Percentiles rank a stretch among this genome's conserved stretches.
These are phyloP conservation scores for Trichechus manatus DNA, from an alignment of 2,113 vertebrate species.

Conservation along the genomic window DNA sequence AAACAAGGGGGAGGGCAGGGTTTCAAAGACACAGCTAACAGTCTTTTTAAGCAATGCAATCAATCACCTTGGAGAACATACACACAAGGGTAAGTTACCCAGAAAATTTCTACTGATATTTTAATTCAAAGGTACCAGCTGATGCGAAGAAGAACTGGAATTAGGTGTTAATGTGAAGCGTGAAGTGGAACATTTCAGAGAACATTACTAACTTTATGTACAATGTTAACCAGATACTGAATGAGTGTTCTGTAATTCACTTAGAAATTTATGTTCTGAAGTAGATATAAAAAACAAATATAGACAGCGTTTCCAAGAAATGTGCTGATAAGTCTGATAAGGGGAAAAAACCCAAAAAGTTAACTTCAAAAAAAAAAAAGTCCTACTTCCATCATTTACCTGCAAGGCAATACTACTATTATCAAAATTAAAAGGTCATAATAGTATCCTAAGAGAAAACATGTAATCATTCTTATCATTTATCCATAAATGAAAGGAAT, in stretches of 20 bases:
- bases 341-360: not conserved
- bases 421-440: not conserved
- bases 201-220: rapidly evolving
- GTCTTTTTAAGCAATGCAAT: not conserved
- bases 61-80: not conserved
- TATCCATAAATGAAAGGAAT: not conserved
- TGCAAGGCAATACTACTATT: not conserved
- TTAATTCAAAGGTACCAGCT: not conserved
- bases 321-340: not conserved
- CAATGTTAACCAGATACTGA: not conserved
- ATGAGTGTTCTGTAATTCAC: not conserved
- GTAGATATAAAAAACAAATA: not conserved
- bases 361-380: not conserved
- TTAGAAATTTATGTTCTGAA: not conserved
- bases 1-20: not conserved
- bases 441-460: not conserved
- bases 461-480: not conserved
- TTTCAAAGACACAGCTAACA: not conserved
- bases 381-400: not conserved
- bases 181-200: not conserved
- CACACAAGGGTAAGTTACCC: not conserved
- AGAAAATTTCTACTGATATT: not conserved
- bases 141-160: not conserved
- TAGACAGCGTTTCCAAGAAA: not conserved
- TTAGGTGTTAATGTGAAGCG: rapidly evolving